Evolutionary conservation across 2,888 invertebrate species (phyloP), one percentile per base, ranked within the genome.

Genomic region (Conistra vaccinii): DNA sequence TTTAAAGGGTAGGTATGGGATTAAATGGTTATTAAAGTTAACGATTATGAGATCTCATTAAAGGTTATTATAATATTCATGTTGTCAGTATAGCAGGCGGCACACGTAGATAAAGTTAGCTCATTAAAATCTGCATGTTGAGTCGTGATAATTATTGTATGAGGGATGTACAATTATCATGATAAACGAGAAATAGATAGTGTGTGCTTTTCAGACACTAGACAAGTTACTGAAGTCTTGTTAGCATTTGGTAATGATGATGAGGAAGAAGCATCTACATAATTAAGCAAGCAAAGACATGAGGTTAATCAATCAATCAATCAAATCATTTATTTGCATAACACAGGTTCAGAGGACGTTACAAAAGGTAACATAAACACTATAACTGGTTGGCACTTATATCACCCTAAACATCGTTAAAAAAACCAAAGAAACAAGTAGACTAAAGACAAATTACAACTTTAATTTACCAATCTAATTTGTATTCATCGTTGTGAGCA

Each of bases 111-210:
- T 48, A 57, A 81, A 85, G 35, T 71, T 73, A 55, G 23, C 58
- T 69, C 61, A 42, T 62, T 77, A 32, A 76, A 79, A 79, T 58
- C 12, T 69, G 26, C 65, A 62, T 57, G 23, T 14, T 39, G 26
- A 65, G 29, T 58, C 55, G 23, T 48, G 39, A 60, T 78, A 26
- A 61, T 61, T 79, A 26, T 48, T 79, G 48, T 39, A 51, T 58
- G 12, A 39, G 55, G 14, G 12, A 45, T 67, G 10, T 26, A 35
- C 26, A 74, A 42, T 42, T 73, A 23, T 42, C n/a, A n/a, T 26
- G 42, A 7, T n/a, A 20, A 39, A 39, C 69, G 32, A 32, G 57
- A 58, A 20, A 29, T 58, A 29, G 29, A 20, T 20, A 10, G 3
- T 1, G 57, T 17, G 26, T 29, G 29, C 6, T n/a, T 10, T 20